Conservation (phyloP, 2,888 invertebrate species). For the Oscheius onirici region DNA sequence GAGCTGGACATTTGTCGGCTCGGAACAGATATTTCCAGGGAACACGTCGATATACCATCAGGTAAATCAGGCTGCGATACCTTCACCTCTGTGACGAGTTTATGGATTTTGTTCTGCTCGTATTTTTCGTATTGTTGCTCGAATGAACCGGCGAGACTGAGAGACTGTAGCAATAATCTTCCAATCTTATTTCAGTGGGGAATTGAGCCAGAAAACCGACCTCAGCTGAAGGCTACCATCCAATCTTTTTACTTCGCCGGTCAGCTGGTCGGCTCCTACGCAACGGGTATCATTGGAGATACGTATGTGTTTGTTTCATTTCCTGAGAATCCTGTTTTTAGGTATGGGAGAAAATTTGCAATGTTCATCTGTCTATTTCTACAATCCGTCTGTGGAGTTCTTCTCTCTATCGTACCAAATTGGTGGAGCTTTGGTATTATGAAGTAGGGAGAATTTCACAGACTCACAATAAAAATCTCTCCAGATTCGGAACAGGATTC, state of each 20-base stretch:
- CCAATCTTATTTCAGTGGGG: not conserved
- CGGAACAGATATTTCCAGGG: not conserved
- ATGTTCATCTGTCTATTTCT: not conserved
- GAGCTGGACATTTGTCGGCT: not conserved
- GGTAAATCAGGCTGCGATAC: too few relatives aligned
- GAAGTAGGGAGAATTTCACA: not conserved
- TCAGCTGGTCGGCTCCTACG: not conserved
- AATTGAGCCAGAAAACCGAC: not conserved
- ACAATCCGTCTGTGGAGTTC: not conserved
- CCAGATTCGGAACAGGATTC: conserved; percentile 8
- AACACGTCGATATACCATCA: not conserved
- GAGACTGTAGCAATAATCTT: too few relatives aligned
- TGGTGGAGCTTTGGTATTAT: not conserved
- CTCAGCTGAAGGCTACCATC: not conserved
- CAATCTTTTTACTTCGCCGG: not conserved
- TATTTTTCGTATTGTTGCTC: too few relatives aligned
- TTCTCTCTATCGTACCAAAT: not conserved
- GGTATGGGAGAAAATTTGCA: not conserved
- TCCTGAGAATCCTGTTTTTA: not conserved
- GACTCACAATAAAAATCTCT: not conserved
- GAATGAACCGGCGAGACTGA: too few relatives aligned
- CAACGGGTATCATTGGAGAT: not conserved
- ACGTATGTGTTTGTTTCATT: not conserved
- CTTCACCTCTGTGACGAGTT: too few relatives aligned
- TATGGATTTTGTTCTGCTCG: too few relatives aligned